Base-by-base conservation (phyloP, 2,888 invertebrate species). In the Itoplectis maculator region DNA sequence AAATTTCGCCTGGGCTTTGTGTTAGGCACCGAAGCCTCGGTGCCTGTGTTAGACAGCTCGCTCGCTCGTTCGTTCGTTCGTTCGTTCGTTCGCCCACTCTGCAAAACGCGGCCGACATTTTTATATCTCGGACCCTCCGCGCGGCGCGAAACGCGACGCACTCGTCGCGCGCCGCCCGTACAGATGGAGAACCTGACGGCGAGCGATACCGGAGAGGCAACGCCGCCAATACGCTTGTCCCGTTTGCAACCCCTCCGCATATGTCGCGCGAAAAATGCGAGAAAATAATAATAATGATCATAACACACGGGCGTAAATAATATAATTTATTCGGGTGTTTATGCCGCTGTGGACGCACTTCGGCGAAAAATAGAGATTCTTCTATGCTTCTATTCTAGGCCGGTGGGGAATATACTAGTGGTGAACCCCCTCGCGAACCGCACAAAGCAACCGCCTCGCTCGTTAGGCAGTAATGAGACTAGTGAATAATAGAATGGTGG, bases 1-100 rank as follows among this genome's bases (percentile, higher is more conserved):
- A 92, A 90, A 92, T 92, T 77, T 88, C 84, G 81, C 83, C 3
- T 84, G 65, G 83, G 86, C 88, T 90, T 91, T 91, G 91, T 91
- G 78, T 73, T 56, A 23, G 54, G 61, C 65, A 82, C 80, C n/a
- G 40, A 49, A 72, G 37, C 56, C 66, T 66, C 37, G 61, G 37
- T 37, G 49, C 37, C 18, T 23, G 18, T 15, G 15, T 15, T 47
- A 54, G 9, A 59, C 35, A 61, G n/a, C n/a, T n/a, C n/a, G n/a
- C n/a, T n/a, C n/a, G n/a, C n/a, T n/a, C n/a, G n/a, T n/a, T n/a
- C n/a, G n/a, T n/a, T n/a, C n/a, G n/a, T n/a, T n/a, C n/a, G n/a
- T n/a, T n/a, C n/a, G n/a, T n/a, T n/a, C n/a, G n/a, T n/a, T 29
- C 74, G 29, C 37, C 66, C 80, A n/a, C 40, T 70, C 29, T 23